Evolutionary conservation across 2,888 invertebrate species (phyloP), one percentile per base, ranked within the genome.

Genomic region (Morpho achilles): DNA sequence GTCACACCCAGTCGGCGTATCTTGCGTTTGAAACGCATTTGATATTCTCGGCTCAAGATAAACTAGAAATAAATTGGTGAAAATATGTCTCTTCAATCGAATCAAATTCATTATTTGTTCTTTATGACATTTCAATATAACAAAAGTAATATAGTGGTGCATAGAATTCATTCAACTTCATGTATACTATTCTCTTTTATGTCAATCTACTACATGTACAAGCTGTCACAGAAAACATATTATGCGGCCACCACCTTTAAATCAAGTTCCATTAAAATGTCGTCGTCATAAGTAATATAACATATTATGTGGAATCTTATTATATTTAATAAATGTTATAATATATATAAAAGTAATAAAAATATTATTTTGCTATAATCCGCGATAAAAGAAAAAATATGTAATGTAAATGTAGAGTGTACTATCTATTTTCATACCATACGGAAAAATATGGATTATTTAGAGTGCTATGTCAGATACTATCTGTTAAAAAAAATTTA

Each of bases 181-280:
- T 16, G 93, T 72, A 79, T 93, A 56, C 87, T 98, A 59, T 97
- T 98, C 80, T 98, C 98, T 0, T 76, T 97, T 65, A 92, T 96
- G 56, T 95, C 96, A n/a, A 92, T 98, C 49, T 98, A 96, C 86
- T 98, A 96, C 80, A 92, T 98, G 74, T 97, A 97, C 82, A 94
- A 94, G 74, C 93, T 97, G 70, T 97, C 98, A 3, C 96, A 96
- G 72, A 94, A 94, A 73, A 87, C 92, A 0, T 92, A 94, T 74
- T 83, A 87, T 3, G 73, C 82, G 1, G 79, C 90, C 90, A 53
- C 82, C 84, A 8, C 82, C 88, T 43, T 79, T 23, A 8, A 84
- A 32, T 16, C 75, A 85, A 32, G 84, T 77, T 9, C 80, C 91
- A 54, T 86, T 90, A 41, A 90, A 91, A 63, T 92, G 91, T 66